Conservation (phyloP, 2,113 vertebrate species). For the Anarhynchus alexandrinus region DNA sequence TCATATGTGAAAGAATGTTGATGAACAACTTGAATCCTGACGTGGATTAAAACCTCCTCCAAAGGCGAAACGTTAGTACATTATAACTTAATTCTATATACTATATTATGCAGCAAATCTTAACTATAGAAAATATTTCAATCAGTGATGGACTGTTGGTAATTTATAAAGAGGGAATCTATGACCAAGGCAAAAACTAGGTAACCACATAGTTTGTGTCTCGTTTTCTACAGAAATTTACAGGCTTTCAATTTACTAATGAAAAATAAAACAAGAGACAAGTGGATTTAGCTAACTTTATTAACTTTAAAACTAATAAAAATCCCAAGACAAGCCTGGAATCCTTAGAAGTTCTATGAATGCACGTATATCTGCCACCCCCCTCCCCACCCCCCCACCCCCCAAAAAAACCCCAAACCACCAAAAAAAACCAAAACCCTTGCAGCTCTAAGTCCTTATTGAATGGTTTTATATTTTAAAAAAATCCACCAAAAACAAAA, state of each 20-base stretch:
- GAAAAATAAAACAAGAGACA: conserved; percentile 79
- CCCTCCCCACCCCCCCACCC: not conserved
- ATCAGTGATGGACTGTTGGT: conserved; percentile 78
- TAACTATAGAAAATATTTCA: conserved; percentile 77
- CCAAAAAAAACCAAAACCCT: not conserved
- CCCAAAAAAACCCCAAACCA: not conserved
- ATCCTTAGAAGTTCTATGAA: conserved; percentile 85
- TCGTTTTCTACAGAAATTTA: conserved; percentile 76
- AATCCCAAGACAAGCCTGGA: conserved; percentile 88
- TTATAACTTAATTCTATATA: conserved; percentile 77
- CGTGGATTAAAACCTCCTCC: conserved; percentile 73
- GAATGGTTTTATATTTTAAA: conserved; percentile 71
- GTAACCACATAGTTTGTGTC: conserved; percentile 64
- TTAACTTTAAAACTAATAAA: conserved; percentile 96
- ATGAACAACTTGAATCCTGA: conserved; percentile 63
- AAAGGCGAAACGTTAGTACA: conserved; percentile 74
- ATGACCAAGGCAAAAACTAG: conserved; percentile 73
- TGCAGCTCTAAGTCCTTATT: conserved; percentile 87
- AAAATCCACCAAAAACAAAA: not conserved
- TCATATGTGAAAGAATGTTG: conserved; percentile 51
- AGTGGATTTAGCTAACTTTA: conserved; percentile 96
- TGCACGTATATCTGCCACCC: conserved; percentile 86
- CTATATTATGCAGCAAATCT: conserved; percentile 79
- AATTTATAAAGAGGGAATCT: conserved; percentile 71
- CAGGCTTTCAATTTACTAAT: conserved; percentile 69